phyloP scores from a whole-genome alignment of 1,140 invertebrate genomes.

The Drosophila aff. region DNA sequence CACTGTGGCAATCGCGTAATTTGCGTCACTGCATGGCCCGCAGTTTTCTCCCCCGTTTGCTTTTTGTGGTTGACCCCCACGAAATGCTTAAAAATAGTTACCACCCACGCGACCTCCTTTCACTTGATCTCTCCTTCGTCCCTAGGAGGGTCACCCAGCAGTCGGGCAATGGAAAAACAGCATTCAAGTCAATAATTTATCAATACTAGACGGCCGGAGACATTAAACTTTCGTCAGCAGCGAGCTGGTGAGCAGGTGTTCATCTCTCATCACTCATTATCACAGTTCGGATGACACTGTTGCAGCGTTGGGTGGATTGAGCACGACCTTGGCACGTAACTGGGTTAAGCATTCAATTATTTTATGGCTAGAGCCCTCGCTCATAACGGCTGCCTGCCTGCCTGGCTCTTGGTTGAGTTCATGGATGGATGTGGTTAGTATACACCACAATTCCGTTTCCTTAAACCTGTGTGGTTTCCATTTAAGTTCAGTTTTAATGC shows the following conservation, averaged over 20 bases:
- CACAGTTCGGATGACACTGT: background rate
- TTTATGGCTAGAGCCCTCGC: background rate
- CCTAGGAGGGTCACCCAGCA: too few relatives aligned
- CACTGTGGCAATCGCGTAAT: slow-evolving; percentile 26
- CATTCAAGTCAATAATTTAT: slow-evolving; percentile 15
- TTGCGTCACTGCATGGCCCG: slow-evolving; percentile 38
- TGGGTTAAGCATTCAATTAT: slow-evolving; percentile 38
- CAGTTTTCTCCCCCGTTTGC: background rate
- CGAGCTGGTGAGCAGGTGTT: background rate
- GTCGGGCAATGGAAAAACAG: too few relatives aligned
- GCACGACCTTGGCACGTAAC: slow-evolving; percentile 22
- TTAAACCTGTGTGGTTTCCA: slow-evolving; percentile 4
- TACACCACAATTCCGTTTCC: background rate
- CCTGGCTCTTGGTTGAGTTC: background rate
- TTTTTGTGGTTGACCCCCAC: slow-evolving; percentile 11
- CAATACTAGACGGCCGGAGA: background rate
- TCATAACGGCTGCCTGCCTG: background rate
- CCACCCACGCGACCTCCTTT: background rate
- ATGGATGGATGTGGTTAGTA: slow-evolving; percentile 8
- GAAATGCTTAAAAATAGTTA: slow-evolving; percentile 41
- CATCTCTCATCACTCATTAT: slow-evolving; percentile 1
- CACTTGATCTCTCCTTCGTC: slow-evolving; percentile 20
- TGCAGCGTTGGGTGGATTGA: background rate
- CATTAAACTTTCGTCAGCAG: background rate
- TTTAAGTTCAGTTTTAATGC: slow-evolving; percentile 20